phyloP scores from a whole-genome alignment of 1,140 invertebrate genomes.

The Macrostomum lignano region DNA sequence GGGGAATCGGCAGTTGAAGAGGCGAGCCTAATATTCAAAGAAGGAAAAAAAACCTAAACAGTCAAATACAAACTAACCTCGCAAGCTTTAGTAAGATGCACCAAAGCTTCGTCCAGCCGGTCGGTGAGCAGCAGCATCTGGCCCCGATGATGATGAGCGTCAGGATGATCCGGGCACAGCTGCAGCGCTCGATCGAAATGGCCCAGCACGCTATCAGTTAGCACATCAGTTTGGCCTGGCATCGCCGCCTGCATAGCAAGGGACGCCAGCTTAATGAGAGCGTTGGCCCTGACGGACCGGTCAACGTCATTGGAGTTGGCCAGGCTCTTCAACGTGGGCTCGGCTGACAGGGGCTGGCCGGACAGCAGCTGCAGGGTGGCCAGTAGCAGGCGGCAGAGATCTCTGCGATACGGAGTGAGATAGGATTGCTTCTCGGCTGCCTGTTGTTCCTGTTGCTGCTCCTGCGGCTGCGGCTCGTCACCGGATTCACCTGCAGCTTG shows the following conservation, averaged over 20 bases:
- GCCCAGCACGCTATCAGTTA: conserved; percentile 58
- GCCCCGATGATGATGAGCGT: too few species aligned
- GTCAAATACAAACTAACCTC: too few species aligned
- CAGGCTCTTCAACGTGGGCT: conserved; percentile 2
- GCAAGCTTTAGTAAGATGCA: too few species aligned
- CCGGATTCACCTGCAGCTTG: conserved; percentile 4
- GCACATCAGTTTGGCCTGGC: too few species aligned
- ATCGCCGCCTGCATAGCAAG: conserved; percentile 45
- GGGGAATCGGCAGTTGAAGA: too few species aligned
- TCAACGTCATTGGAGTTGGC: not conserved
- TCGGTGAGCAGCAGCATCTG: too few species aligned
- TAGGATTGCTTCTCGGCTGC: conserved; percentile 2
- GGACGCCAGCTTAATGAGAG: conserved; percentile 58
- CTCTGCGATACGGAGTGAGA: conserved; percentile 6
- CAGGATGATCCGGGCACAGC: too few species aligned
- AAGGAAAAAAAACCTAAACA: too few species aligned
- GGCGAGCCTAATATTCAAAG: too few species aligned
- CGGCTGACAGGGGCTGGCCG: conserved; percentile 5
- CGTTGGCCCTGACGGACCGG: conserved; percentile 41
- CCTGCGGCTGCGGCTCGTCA: conserved; percentile 3
- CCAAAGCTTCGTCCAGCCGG: too few species aligned
- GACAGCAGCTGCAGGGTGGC: conserved; percentile 6
- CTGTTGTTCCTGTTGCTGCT: too few species aligned
- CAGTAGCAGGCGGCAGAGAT: conserved; percentile 6
- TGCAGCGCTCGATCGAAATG: too few species aligned